Percentiles rank a stretch among this genome's conserved stretches.
These are phyloP conservation scores for Amphipyra tragopoginis DNA, from an alignment of 2,888 invertebrate species.

Conservation along the genomic window DNA sequence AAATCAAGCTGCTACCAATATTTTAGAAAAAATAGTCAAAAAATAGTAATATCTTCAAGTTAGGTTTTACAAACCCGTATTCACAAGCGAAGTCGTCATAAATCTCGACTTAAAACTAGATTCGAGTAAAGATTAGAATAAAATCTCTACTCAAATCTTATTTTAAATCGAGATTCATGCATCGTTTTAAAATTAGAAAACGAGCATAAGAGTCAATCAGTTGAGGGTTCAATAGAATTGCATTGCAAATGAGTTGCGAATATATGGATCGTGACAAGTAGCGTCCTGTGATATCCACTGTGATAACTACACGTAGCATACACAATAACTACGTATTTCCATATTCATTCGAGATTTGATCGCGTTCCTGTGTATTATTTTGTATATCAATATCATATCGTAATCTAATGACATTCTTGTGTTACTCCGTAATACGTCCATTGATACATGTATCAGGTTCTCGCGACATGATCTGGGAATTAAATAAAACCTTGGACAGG, in stretches of 20 bases:
- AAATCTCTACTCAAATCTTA: too few relatives aligned
- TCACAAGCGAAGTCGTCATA: too few relatives aligned
- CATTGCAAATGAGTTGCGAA: not conserved
- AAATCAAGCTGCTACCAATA: not conserved
- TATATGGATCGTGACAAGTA: constrained; percentile 16
- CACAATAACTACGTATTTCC: constrained; percentile 27
- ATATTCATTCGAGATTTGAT: constrained; percentile 20
- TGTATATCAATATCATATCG: constrained; percentile 16
- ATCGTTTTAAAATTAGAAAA: too few relatives aligned
- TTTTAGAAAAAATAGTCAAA: too few relatives aligned
- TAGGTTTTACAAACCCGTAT: too few relatives aligned
- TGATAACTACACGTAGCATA: constrained; percentile 15
- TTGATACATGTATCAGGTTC: constrained; percentile 44
- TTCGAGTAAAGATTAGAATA: too few relatives aligned
- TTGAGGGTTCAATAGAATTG: constrained; percentile 4
- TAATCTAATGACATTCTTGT: constrained; percentile 29
- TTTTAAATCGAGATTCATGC: too few relatives aligned
- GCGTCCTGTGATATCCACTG: constrained; percentile 28
- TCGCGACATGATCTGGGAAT: constrained; percentile 45
- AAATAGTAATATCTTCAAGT: too few relatives aligned
- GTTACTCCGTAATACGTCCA: constrained; percentile 25
- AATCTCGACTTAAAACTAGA: too few relatives aligned
- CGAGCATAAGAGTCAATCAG: too few relatives aligned
- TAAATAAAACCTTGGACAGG: constrained; percentile 48
- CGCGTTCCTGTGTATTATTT: constrained; percentile 23